Percentiles rank a stretch among this genome's conserved stretches.
Conservation (phyloP, 1,140 invertebrate species). For the Acromyrmex echinatior region DNA sequence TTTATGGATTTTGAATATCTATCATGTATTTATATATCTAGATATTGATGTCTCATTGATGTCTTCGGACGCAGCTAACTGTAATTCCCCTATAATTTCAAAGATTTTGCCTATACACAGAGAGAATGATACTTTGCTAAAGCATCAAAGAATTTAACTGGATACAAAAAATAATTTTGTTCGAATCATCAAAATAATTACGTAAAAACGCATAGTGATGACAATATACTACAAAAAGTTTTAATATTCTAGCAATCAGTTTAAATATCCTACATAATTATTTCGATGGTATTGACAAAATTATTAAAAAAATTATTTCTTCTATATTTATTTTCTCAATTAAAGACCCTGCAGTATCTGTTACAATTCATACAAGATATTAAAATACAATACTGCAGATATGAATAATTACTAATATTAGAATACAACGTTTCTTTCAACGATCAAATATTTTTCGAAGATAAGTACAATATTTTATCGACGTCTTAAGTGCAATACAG, state of each 20-base stretch:
- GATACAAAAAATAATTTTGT: no score
- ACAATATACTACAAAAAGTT: no score
- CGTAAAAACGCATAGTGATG: no score
- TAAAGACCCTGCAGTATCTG: not conserved
- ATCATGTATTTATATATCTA: not conserved
- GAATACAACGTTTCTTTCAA: not conserved
- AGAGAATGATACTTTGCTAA: no score
- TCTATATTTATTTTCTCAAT: not conserved
- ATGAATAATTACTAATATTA: not conserved
- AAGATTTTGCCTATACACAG: conserved; percentile 3
- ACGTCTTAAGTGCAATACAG: not conserved
- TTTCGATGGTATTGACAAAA: no score
- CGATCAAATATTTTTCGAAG: not conserved
- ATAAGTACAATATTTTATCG: not conserved
- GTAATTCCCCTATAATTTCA: not conserved
- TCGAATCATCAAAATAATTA: no score
- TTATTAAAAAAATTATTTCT: no score
- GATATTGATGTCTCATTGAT: not conserved
- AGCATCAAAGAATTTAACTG: no score
- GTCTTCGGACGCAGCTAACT: not conserved
- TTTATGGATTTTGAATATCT: not conserved
- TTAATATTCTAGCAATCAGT: no score
- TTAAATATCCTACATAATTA: no score
- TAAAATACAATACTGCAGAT: not conserved
- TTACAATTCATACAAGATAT: not conserved